Evolutionary conservation across 1,140 invertebrate species (phyloP).

Genomic region (Drosophila lacertosa): DNA sequence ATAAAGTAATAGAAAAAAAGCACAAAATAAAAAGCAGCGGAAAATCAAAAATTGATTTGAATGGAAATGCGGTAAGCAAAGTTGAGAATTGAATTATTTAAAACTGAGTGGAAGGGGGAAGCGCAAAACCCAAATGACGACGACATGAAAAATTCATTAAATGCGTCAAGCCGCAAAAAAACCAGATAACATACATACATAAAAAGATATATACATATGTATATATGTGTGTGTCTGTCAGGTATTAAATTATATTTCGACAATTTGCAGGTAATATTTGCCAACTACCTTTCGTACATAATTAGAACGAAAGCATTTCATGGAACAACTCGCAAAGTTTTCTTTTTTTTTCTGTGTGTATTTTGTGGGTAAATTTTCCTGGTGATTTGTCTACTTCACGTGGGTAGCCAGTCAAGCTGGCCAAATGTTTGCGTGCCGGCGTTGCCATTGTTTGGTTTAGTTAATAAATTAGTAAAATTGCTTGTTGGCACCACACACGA

Average conservation of each 20-base stretch:
- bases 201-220: conserved; percentile 8
- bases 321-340: too few species aligned
- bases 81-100: conserved; percentile 65
- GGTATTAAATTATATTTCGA: conserved; percentile 15
- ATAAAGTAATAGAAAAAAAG: conserved; percentile 7
- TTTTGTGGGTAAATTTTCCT: not conserved
- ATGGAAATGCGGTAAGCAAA: conserved; percentile 74
- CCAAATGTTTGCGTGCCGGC: conserved; percentile 62
- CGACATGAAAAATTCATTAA: conserved; percentile 77
- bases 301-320: conserved; percentile 1
- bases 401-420: conserved; percentile 35
- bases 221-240: not conserved
- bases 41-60: conserved; percentile 81
- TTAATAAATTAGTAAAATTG: conserved; percentile 80
- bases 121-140: conserved; percentile 43
- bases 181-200: too few species aligned
- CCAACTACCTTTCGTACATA: conserved; percentile 8
- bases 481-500: conserved; percentile 48
- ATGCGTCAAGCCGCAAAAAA: conserved; percentile 68
- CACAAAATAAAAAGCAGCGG: conserved; percentile 39
- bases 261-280: conserved; percentile 23
- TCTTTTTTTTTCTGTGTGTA: too few species aligned
- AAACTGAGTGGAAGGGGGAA: too few species aligned
- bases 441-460: conserved; percentile 50
- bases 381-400: conserved; percentile 8